Evolutionary conservation across 2,888 invertebrate genomes (phyloP), one percentile per base, ranked within the genome.

Genomic region (Ecliptopera silaceata): DNA sequence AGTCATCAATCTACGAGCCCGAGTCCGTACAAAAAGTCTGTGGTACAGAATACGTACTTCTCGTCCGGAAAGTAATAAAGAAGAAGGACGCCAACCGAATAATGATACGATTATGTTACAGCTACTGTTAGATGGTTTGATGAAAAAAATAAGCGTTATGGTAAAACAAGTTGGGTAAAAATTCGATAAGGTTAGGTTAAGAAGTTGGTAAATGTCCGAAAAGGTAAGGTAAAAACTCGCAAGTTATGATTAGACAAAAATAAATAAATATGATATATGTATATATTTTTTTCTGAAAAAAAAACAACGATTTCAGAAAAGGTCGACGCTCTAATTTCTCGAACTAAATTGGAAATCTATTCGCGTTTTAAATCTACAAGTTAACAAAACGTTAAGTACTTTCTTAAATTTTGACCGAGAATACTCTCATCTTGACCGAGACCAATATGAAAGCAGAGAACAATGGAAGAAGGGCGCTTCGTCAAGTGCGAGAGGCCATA

Each of bases 381-480:
- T n/a, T n/a, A n/a, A n/a, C n/a, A n/a, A n/a, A n/a, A n/a, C n/a
- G n/a, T n/a, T n/a, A n/a, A n/a, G n/a, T 17, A 20, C 66, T 48
- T 46, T 50, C 46, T 54, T 49, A 4, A 32, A 43, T 46, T 44
- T 55, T 81, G 83, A 72, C 79, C 54, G 32, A 51, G 32, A 45
- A 26, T 46, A 53, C 49, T 54, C 52, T 4, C 39, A 43, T 46
- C 49, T 55, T 81, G 84, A 74, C 79, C 56, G 32, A 51, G 32
- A 45, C 32, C 82, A 79, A 79, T 79, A 75, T 78, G 76, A 77
- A 78, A 75, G 67, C 67, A 68, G 76, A 80, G 85, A 86, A 89
- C 87, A 90, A 88, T 86, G 81, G 84, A 81, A 84, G 84, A 85
- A 86, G 84, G 84, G 82, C 85, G 83, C 88, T 88, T 81, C 88